phyloP scores from a whole-genome alignment of 2,797 vertebrate genomes.

The Rhynchonycteris naso region DNA sequence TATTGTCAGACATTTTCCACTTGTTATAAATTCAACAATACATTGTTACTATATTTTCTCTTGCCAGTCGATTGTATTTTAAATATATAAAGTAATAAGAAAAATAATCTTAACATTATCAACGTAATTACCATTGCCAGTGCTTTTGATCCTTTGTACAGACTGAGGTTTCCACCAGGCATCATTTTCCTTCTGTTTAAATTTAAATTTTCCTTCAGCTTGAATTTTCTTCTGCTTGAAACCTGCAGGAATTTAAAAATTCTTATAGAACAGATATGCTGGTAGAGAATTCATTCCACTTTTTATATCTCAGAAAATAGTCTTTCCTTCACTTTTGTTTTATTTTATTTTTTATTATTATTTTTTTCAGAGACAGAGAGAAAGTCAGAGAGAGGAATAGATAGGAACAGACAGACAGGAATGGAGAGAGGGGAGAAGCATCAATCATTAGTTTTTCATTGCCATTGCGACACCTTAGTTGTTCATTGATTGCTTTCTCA shows the following conservation, averaged over 20 bases:
- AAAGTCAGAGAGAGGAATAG: no score
- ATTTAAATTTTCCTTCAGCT: not conserved
- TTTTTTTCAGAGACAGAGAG: no score
- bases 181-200: not conserved
- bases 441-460: no score
- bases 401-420: no score
- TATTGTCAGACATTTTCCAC: not conserved
- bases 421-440: no score
- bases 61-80: not conserved
- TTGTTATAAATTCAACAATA: not conserved
- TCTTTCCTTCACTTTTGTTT: not conserved
- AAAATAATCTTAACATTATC: not conserved
- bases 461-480: no score
- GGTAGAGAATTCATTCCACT: not conserved
- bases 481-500: no score
- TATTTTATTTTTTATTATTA: no score
- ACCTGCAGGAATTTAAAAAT: not conserved
- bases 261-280: not conserved
- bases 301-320: not conserved
- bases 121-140: not conserved
- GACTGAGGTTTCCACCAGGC: not conserved
- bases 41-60: not conserved
- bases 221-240: slow-evolving; percentile 12
- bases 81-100: not conserved
- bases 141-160: not conserved